Base-by-base conservation (phyloP, 2,888 invertebrate species). In the Andrena praecox region DNA sequence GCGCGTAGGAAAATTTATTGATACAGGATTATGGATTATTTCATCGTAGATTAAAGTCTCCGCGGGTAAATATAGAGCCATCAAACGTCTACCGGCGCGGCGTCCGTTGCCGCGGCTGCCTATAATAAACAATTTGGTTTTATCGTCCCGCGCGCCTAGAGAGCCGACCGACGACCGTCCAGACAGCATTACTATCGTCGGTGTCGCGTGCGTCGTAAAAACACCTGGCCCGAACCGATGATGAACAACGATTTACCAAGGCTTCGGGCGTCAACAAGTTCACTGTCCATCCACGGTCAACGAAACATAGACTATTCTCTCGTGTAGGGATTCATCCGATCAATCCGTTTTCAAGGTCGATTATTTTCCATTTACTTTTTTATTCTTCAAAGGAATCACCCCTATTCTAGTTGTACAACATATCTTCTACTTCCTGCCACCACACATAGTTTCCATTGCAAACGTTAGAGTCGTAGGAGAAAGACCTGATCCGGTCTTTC, bases 21-120 rank as follows among this genome's bases (percentile, higher is more conserved):
- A 63, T 82, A 81, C 78, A 74, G 81, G 80, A 83, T 87, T 85
- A 82, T 79, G 76, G 84, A 88, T 88, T 87, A 87, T 87, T 87
- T 85, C 76, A 54, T 85, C 82, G 69, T 84, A 84, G 77, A 82
- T 86, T 79, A 82, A 76, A 72, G 80, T 74, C 74, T 50, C 56
- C 24, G 29, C 68, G 67, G 73, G 77, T 80, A 87, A 87, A 87
- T 87, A 86, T 86, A 82, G 83, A 88, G 77, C 77, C 80, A 82
- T 88, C 85, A 86, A 83, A 67, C 60, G 80, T 86, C 76, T 50
- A 64, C 70, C 76, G 67, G 76, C 29, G 2, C 29, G 42, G 42
- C 54, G 20, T 77, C 73, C 74, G 60, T 77, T 24, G 69, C 60
- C 29, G 29, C 35, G 7, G 56, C 56, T 27, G 60, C 16, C 68